Evolutionary conservation across 2,888 invertebrate genomes (phyloP).

Genomic region (Microctonus hyperodae): DNA sequence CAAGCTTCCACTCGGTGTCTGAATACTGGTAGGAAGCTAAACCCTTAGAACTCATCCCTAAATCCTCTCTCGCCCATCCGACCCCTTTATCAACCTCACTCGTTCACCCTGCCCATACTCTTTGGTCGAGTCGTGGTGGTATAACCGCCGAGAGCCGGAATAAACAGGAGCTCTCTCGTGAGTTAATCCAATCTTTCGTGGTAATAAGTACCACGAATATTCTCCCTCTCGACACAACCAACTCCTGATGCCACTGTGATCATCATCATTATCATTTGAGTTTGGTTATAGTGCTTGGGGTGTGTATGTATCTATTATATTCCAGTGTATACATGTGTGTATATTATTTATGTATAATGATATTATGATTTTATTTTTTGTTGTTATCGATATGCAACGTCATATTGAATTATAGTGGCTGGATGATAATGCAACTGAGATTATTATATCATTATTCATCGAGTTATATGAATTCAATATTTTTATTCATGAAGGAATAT

Average conservation of each 20-base stretch:
- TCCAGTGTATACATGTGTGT: not conserved
- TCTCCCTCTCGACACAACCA: conserved; percentile 16
- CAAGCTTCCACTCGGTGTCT: conserved; percentile 22
- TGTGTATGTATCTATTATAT: not conserved
- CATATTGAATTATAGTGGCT: not conserved
- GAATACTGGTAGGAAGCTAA: conserved; percentile 12
- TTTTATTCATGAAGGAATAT: not conserved
- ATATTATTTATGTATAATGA: not conserved
- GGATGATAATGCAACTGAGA: not conserved
- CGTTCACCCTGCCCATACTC: not conserved
- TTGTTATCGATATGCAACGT: not conserved
- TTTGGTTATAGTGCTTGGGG: not conserved
- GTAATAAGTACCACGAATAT: conserved; percentile 47
- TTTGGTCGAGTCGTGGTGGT: conserved; percentile 14
- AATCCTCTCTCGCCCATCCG: conserved; percentile 9
- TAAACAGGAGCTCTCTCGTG: conserved; percentile 51
- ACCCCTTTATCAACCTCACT: not conserved
- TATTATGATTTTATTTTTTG: not conserved
- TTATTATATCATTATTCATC: not conserved
- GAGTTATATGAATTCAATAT: not conserved
- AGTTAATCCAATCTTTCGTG: conserved; percentile 52
- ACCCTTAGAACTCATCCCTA: conserved; percentile 9
- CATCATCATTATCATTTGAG: conserved; percentile 16
- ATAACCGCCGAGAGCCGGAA: conserved; percentile 32
- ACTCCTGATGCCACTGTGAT: conserved; percentile 15